phyloP scores from a whole-genome alignment of 2,888 invertebrate genomes.

The Drosophila pseudotalamancana region DNA sequence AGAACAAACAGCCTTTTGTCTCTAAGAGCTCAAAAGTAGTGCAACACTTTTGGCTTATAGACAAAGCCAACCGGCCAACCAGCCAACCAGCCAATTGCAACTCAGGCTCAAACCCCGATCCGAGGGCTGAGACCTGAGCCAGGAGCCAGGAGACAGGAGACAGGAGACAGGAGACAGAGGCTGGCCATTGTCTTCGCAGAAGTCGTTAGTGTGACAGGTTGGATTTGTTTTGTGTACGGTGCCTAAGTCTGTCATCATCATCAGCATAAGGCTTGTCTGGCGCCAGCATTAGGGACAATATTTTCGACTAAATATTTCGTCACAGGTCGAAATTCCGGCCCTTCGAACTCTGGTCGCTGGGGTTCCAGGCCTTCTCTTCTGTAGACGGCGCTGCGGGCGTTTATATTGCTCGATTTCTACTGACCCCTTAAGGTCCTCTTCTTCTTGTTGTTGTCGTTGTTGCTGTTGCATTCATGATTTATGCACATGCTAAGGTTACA shows the following conservation, averaged over 20 bases:
- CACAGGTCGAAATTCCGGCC: conserved; percentile 68
- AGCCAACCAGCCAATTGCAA: conserved; percentile 19
- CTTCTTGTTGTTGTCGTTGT: conserved; percentile 29
- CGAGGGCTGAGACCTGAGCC: background rate
- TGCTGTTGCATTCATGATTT: conserved; percentile 70
- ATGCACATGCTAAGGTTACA: conserved; percentile 62
- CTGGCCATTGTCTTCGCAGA: conserved; percentile 80
- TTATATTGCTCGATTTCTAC: conserved; percentile 67
- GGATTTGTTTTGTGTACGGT: conserved; percentile 80
- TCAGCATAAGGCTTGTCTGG: conserved; percentile 83
- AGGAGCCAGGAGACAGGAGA: too few species aligned
- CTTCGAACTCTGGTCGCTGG: conserved; percentile 15
- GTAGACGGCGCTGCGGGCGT: conserved; percentile 74
- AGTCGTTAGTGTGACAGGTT: conserved; percentile 84
- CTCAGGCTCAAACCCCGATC: conserved; percentile 18
- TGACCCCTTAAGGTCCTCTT: conserved; percentile 8
- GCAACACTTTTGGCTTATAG: conserved; percentile 80
- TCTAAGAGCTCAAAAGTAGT: conserved; percentile 69
- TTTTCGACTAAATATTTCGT: conserved; percentile 82
- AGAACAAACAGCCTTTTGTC: conserved; percentile 71
- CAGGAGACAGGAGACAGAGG: conserved; percentile 28
- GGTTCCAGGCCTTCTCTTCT: conserved; percentile 44
- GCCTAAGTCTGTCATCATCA: conserved; percentile 81
- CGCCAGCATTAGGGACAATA: conserved; percentile 84
- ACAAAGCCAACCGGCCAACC: conserved; percentile 57